Conservation (phyloP, 2,888 invertebrate genomes). For the Drosophila macrospina region DNA sequence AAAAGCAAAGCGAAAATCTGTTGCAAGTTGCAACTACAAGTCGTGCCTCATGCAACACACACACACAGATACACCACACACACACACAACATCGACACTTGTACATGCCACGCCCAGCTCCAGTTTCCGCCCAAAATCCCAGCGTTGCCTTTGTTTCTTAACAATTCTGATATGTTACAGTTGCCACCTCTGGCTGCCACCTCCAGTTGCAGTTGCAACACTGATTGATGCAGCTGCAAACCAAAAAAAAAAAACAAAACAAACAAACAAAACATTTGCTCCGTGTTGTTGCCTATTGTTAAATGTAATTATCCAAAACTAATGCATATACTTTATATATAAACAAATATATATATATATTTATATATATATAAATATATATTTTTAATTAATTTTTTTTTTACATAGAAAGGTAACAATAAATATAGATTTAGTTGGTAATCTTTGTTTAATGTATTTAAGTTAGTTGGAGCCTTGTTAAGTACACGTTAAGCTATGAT, state of each 20-base stretch:
- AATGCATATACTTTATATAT: slow-evolving; percentile 20
- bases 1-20: slow-evolving; percentile 16
- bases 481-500: slow-evolving; percentile 60
- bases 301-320: slow-evolving; percentile 48
- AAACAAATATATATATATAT: slow-evolving; percentile 22
- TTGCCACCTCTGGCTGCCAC: slow-evolving; percentile 36
- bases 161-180: slow-evolving; percentile 41
- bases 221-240: slow-evolving; percentile 43
- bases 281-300: slow-evolving; percentile 80
- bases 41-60: slow-evolving; percentile 60
- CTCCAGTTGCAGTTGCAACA: slow-evolving; percentile 28
- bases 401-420: not conserved
- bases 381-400: slow-evolving; percentile 35
- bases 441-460: slow-evolving; percentile 35
- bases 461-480: slow-evolving; percentile 50
- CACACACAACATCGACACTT: slow-evolving; percentile 17
- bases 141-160: slow-evolving; percentile 9
- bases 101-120: slow-evolving; percentile 45
- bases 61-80: slow-evolving; percentile 21
- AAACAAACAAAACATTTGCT: slow-evolving; percentile 56
- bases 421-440: slow-evolving; percentile 13
- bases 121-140: slow-evolving; percentile 18
- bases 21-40: slow-evolving; percentile 31
- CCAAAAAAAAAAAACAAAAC: slow-evolving; percentile 10
- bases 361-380: slow-evolving; percentile 22